These are phyloP conservation scores for Apteryx owenii DNA, from an alignment of 2,113 vertebrate genomes.

Conservation along the genomic window DNA sequence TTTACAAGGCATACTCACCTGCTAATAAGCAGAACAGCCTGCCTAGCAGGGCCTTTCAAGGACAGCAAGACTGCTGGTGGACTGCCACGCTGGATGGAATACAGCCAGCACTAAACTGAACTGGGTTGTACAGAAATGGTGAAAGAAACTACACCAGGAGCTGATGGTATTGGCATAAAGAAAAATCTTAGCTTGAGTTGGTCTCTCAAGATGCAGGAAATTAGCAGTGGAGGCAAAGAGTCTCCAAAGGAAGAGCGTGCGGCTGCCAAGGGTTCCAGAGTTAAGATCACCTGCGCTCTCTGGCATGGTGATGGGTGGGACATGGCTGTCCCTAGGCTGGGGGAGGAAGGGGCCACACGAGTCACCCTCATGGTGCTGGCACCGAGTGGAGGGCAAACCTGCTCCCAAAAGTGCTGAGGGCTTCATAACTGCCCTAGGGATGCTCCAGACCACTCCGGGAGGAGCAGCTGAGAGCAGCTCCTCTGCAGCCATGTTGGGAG, in stretches of 20 bases:
- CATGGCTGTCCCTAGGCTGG: not conserved
- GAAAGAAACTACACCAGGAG: not conserved
- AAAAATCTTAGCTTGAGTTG: not conserved
- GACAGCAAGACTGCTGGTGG: not conserved
- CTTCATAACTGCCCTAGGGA: not conserved
- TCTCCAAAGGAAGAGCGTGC: accelerated
- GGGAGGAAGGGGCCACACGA: not conserved
- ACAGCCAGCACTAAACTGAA: not conserved
- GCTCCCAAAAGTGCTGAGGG: not conserved
- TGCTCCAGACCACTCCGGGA: not conserved
- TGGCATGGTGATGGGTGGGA: not conserved
- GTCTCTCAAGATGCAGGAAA: not conserved
- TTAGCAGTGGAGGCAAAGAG: not conserved
- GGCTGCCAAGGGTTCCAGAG: not conserved
- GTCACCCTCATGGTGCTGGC: not conserved
- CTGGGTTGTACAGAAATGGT: not conserved
- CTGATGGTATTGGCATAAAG: not conserved
- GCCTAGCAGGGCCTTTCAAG: not conserved
- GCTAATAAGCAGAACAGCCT: not conserved
- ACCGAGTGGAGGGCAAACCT: not conserved
- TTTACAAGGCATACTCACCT: not conserved
- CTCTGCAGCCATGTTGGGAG: not conserved
- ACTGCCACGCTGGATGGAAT: not conserved
- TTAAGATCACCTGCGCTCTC: not conserved
- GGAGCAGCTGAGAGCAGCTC: not conserved